Base-by-base conservation (phyloP, 2,113 vertebrate genomes). In the Seriola rivoliana region DNA sequence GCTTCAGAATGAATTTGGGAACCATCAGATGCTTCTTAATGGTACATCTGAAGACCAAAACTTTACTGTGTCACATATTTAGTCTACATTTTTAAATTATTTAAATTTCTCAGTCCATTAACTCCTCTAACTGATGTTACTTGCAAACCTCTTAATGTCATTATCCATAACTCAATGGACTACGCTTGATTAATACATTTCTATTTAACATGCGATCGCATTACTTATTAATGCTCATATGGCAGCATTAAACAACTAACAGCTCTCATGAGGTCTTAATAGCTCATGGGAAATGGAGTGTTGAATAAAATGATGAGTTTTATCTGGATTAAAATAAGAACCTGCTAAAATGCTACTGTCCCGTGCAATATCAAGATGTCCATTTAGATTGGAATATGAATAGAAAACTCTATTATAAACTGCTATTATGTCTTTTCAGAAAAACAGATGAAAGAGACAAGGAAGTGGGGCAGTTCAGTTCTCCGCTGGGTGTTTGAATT, bases 381-480 rank as follows among this genome's bases (percentile, higher is more conserved):
- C 9, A 23, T 55, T 55, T 23, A 23, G 7, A 16, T 9, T 48
- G 5, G 1, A n/a, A 2, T 65, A 71, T 42, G 1, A 58, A 71
- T 38, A 71, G 3, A 65, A 21, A 71, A 38, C 11, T 68, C 34
- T 36, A 6, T 6, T 36, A 6, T 36, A 36, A 29, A 36, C 10
- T 71, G 14, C 70, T 25, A 13, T 52, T 5, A 9, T 25, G 16
- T 54, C 21, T 54, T 55, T 55, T 55, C 10, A 55, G 54, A 25
- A 78, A 25, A 23, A 36, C 4, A 55, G 19, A 36, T 40, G 29
- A 46, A 76, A 60, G n/a, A 36, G 55, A 64, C 21, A 11, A 11
- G n/a, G 32, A 81, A 62, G 62, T 76, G 36, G 64, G 58, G 14
- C 21, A 75, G 40, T 25, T 60, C 6, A 54, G 34, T 44, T 67